These are phyloP conservation scores for Cataglyphis livida DNA, from an alignment of 2,888 invertebrate genomes.

Conservation along the genomic window DNA sequence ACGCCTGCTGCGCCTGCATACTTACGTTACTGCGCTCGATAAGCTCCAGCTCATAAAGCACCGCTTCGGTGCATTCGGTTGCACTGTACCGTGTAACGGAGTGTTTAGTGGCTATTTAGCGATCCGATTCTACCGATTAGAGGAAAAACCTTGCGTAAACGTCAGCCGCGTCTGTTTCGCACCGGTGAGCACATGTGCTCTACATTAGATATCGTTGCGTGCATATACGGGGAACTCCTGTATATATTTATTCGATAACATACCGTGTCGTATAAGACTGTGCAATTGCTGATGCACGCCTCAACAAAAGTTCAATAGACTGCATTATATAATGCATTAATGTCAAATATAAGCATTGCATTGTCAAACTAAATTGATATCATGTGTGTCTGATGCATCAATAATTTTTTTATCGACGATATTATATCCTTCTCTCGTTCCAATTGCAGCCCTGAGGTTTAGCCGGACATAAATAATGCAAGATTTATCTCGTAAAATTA, in stretches of 20 bases:
- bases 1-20: background rate
- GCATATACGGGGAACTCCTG: background rate
- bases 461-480: background rate
- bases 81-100: slow-evolving; percentile 75
- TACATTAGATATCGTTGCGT: slow-evolving; percentile 8
- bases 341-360: background rate
- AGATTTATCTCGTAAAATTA: slow-evolving; percentile 37
- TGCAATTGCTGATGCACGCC: slow-evolving; percentile 7
- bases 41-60: slow-evolving; percentile 62
- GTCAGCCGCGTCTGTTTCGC: slow-evolving; percentile 73
- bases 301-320: slow-evolving; percentile 10
- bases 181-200: slow-evolving; percentile 70
- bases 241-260: background rate
- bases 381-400: background rate
- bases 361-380: slow-evolving; percentile 13
- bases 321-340: slow-evolving; percentile 16
- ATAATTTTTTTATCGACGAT: background rate
- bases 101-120: slow-evolving; percentile 78
- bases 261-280: slow-evolving; percentile 25
- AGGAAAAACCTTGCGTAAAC: slow-evolving; percentile 80
- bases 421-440: background rate
- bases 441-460: background rate
- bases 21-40: background rate
- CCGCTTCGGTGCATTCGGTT: slow-evolving; percentile 66
- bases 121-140: slow-evolving; percentile 81